Evolutionary conservation across 2,113 vertebrate species (phyloP).

Genomic region (Cyanoderma ruficeps): DNA sequence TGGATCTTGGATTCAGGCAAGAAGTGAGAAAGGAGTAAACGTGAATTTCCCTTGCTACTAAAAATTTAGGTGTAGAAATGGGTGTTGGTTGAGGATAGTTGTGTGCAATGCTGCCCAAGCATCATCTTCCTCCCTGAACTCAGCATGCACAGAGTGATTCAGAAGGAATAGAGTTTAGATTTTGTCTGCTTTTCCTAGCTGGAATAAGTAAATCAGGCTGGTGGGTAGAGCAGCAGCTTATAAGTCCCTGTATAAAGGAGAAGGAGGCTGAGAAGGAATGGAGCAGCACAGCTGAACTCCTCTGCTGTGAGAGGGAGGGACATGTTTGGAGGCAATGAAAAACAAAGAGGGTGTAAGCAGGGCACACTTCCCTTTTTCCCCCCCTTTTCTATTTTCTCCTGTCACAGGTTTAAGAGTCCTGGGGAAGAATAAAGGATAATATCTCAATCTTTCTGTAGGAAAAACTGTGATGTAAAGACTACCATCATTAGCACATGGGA

Average conservation of each 20-base stretch:
- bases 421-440: background rate
- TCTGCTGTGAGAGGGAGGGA: background rate
- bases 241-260: background rate
- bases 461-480: background rate
- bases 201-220: background rate
- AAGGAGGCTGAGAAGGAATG: background rate
- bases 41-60: background rate
- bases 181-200: background rate
- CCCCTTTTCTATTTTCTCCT: background rate
- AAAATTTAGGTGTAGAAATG: background rate
- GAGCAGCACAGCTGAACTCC: background rate
- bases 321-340: background rate
- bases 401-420: background rate
- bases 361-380: accelerated
- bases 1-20: background rate
- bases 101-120: background rate
- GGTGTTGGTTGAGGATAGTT: background rate
- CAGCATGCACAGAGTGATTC: background rate
- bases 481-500: background rate
- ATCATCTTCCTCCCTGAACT: background rate
- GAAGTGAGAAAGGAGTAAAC: background rate
- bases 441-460: background rate
- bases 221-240: background rate
- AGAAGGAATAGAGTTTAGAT: background rate
- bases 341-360: background rate